Evolutionary conservation across 2,797 vertebrate genomes (phyloP).

Genomic region (Channallabes apus): DNA sequence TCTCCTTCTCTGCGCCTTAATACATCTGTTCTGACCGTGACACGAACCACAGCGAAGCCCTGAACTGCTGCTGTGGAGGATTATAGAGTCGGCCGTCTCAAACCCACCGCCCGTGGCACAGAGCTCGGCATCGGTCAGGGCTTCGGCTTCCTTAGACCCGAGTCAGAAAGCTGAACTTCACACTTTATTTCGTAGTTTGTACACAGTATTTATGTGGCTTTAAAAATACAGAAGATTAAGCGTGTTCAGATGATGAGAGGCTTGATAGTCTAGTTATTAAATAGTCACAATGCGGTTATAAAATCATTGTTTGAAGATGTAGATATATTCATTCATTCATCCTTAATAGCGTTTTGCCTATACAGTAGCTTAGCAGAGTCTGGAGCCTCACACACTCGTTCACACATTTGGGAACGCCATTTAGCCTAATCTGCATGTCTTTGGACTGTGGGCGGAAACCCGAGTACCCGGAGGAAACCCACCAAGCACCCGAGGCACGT

Average conservation of each 20-base stretch:
- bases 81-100: slow-evolving; percentile 46
- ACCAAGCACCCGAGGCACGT: too few relatives aligned
- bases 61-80: slow-evolving; percentile 38
- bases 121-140: background rate
- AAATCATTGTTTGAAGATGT: background rate
- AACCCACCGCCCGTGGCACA: slow-evolving; percentile 17
- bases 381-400: too few relatives aligned
- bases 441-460: too few relatives aligned
- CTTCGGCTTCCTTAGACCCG: background rate
- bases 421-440: too few relatives aligned
- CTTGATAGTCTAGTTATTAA: background rate
- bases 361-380: too few relatives aligned
- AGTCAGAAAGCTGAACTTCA: background rate
- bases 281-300: background rate
- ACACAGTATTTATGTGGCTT: background rate
- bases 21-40: slow-evolving; percentile 18
- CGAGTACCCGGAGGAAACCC: too few relatives aligned
- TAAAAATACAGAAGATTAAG: slow-evolving; percentile 1
- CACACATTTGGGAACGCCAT: too few relatives aligned
- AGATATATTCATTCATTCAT: background rate
- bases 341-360: too few relatives aligned
- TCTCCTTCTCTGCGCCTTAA: background rate
- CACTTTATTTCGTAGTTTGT: background rate
- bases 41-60: slow-evolving; percentile 31
- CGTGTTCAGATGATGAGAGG: background rate